Evolutionary conservation across 1,140 invertebrate species (phyloP).

Genomic region (Armadillidium nasatum): DNA sequence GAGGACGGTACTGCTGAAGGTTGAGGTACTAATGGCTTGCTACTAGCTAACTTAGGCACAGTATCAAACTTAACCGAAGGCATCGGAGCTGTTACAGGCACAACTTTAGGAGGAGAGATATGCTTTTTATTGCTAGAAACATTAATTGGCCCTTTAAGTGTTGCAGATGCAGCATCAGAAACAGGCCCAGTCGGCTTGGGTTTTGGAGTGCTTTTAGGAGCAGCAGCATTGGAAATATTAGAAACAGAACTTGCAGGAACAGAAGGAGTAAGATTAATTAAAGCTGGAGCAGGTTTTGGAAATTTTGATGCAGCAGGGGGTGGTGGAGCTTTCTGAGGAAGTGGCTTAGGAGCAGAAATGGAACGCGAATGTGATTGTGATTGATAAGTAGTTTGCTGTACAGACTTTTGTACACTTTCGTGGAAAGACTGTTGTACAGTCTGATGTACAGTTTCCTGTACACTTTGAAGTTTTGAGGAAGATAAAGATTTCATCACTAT

Average conservation of each 20-base stretch:
- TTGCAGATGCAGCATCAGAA: not conserved
- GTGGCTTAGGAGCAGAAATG: slow-evolving; percentile 27
- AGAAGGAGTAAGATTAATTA: slow-evolving; percentile 16
- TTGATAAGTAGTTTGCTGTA: slow-evolving; percentile 13
- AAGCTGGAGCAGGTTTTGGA: slow-evolving; percentile 4
- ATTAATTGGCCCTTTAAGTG: no score
- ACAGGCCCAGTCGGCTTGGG: not conserved
- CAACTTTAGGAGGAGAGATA: slow-evolving; percentile 29
- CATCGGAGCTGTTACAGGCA: slow-evolving; percentile 29
- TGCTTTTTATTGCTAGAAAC: not conserved
- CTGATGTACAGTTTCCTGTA: slow-evolving; percentile 3
- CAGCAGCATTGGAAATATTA: slow-evolving; percentile 18
- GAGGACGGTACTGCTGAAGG: slow-evolving; percentile 16
- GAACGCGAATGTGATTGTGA: not conserved
- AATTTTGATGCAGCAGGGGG: slow-evolving; percentile 45
- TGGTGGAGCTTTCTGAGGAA: slow-evolving; percentile 34
- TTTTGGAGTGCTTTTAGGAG: slow-evolving; percentile 36
- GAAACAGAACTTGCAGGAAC: slow-evolving; percentile 7
- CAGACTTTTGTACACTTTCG: slow-evolving; percentile 10
- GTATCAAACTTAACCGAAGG: slow-evolving; percentile 28
- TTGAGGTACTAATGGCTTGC: slow-evolving; percentile 6
- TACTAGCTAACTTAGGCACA: slow-evolving; percentile 19
- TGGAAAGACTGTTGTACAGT: slow-evolving; percentile 1
- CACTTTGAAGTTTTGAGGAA: slow-evolving; percentile 9
- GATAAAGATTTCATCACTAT: slow-evolving; percentile 38